Base-by-base conservation (phyloP, 2,888 invertebrate genomes). In the Ernsta delagoae region DNA sequence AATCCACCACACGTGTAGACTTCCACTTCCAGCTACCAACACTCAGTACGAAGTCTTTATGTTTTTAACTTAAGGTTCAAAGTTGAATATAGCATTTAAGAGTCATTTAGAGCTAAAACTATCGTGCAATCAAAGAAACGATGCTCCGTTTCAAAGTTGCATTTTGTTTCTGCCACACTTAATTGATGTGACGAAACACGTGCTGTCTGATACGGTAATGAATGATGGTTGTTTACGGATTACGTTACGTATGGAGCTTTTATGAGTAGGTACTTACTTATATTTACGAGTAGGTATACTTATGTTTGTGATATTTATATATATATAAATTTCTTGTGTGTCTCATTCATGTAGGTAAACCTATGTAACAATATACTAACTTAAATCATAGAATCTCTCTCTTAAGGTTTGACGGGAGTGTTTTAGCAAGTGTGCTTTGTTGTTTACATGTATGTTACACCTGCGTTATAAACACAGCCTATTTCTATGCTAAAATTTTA, bases 101-200 rank as follows among this genome's bases (percentile, higher is more conserved):
- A 50, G 3, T 16, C 50, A 48, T 45, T 31, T 57, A 34, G 11
- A 12, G 34, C 9, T 8, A 12, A 59, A 57, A 36, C 8, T 12
- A 34, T 36, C 57, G 39, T 43, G 11, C 7, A 41, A 41, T 39
- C 36, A 59, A 39, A 59, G 41, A 50, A 53, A 24, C 9, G 39
- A 53, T 39, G 53, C 34, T 62, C 36, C 50, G 50, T 53, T 36
- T 45, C 53, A 39, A 62, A 62, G 53, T 16, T 53, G 62, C 34
- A 48, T 61, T 65, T 48, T 9, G 65, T 70, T 72, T 66, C 70
- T 71, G 45, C 43, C 57, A 65, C 43, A 61, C 64, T 50, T 77
- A 72, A 74, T 72, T 70, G 71, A 57, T 61, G 67, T 72, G 70
- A 71, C 72, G 73, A 71, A 75, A 75, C 70, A 66, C 59, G 66